phyloP scores from a whole-genome alignment of 1,140 invertebrate genomes.

The Telenomus remus region DNA sequence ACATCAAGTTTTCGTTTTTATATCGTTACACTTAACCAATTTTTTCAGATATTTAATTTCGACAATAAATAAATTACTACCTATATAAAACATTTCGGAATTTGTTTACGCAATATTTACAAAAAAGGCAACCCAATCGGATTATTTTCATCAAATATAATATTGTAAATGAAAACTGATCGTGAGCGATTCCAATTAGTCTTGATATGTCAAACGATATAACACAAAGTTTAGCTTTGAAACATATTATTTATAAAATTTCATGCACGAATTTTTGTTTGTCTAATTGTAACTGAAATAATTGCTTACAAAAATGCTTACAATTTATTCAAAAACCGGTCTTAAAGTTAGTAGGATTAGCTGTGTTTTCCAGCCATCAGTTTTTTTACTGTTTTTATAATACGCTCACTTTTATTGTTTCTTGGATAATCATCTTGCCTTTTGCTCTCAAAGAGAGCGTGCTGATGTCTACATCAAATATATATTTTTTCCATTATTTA shows the following conservation, averaged over 20 bases:
- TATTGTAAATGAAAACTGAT: too few relatives aligned
- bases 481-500: constrained; percentile 36
- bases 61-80: constrained; percentile 73
- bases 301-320: constrained; percentile 36
- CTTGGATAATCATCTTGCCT: constrained; percentile 20
- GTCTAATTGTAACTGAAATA: not conserved
- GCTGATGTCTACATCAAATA: constrained; percentile 24
- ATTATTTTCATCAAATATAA: too few relatives aligned
- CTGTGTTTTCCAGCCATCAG: constrained; percentile 31
- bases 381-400: constrained; percentile 28
- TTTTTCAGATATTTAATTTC: constrained; percentile 49
- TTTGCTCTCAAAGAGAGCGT: constrained; percentile 21
- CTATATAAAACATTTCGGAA: constrained; percentile 69
- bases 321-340: constrained; percentile 52
- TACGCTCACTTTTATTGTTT: constrained; percentile 41
- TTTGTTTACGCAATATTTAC: constrained; percentile 67
- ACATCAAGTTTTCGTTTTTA: constrained; percentile 55
- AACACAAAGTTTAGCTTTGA: too few relatives aligned
- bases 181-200: too few relatives aligned
- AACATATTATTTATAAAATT: too few relatives aligned
- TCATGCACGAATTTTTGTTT: too few relatives aligned
- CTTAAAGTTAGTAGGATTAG: constrained; percentile 59
- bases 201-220: too few relatives aligned
- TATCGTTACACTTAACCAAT: constrained; percentile 42
- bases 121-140: constrained; percentile 37